A percentile compares a stretch with the other conserved stretches of the same genome.
These are phyloP conservation scores for Andrena praecox DNA, from an alignment of 2,888 invertebrate genomes.

Conservation along the genomic window DNA sequence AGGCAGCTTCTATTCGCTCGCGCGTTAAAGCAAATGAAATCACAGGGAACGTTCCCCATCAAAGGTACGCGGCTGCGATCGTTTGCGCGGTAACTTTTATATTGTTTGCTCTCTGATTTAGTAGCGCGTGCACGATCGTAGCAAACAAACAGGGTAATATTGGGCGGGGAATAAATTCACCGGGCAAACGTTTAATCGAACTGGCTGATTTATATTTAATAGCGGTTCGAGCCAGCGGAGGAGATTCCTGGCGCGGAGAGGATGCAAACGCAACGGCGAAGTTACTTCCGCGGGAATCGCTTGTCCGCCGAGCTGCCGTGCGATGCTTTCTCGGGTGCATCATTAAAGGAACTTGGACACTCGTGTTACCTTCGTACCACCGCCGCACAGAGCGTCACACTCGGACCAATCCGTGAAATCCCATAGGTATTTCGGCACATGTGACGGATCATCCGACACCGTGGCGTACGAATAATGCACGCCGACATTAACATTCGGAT, in stretches of 20 bases:
- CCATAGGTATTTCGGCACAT: conserved; percentile 89
- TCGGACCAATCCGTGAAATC: conserved; percentile 92
- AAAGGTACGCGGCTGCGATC: background rate
- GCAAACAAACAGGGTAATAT: background rate
- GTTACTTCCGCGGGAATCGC: background rate
- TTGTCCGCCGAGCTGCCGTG: too few species aligned
- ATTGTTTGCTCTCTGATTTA: background rate
- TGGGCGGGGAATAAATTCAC: background rate
- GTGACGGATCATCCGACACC: conserved; percentile 86
- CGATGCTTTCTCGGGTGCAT: too few species aligned
- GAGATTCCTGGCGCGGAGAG: background rate
- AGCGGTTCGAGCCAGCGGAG: background rate
- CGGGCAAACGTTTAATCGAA: background rate
- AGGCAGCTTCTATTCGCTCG: background rate
- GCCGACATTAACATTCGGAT: conserved; percentile 89
- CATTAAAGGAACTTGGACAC: background rate
- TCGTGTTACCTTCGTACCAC: conserved; percentile 87
- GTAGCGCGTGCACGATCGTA: background rate
- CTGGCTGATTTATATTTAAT: background rate
- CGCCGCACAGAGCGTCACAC: conserved; percentile 91
- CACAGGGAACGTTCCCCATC: too few species aligned
- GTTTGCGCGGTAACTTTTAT: background rate
- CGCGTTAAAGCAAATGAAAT: too few species aligned
- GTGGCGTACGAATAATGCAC: conserved; percentile 93
- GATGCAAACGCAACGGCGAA: background rate